Base-by-base conservation (phyloP, 2,113 vertebrate genomes). In the Andinoacara biseriatus region DNA sequence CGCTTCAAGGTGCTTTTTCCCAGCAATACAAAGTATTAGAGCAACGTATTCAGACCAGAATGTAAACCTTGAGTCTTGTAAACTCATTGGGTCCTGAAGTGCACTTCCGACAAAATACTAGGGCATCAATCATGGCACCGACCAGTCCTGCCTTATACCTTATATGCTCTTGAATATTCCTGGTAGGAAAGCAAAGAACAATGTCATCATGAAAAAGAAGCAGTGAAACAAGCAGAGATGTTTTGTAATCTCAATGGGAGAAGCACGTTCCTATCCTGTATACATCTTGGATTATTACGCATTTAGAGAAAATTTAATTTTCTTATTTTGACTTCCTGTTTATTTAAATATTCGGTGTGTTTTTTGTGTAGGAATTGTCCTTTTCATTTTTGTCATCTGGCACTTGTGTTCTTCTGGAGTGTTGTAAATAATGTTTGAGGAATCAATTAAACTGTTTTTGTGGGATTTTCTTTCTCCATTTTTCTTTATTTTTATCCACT, bases 341-440 rank as follows among this genome's bases (percentile, higher is more conserved):
- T 91, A 91, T 94, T 92, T 93, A 92, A 89, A 76, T 72, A 85
- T 74, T 79, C 80, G 80, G 74, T 93, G 76, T 91, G 92, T 89
- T 86, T 82, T 87, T 75, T 74, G 26, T 91, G 60, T 85, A 88
- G 52, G 65, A 91, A 75, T 67, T 86, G 86, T 88, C 78, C 76
- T 86, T 58, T 78, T 85, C 15, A 38, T 87, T 52, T 85, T 87
- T 90, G 83, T 89, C 90, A 87, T 87, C 87, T 90, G 87, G 88
- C 87, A 92, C 87, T 91, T 89, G 80, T 89, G 82, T 84, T 91
- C 82, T 86, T 88, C 92, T 90, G 89, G 61, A 94, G 86, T 82
- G 91, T 76, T 94, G 94, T 94, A 94, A 94, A 93, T 94, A 94
- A 92, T 91, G 88, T 93, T 90, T 86, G 84, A 93, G 80, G 72